Evolutionary conservation across 2,113 vertebrate species (phyloP), one percentile per base, ranked within the genome.

Genomic region (Myotis yumanensis): DNA sequence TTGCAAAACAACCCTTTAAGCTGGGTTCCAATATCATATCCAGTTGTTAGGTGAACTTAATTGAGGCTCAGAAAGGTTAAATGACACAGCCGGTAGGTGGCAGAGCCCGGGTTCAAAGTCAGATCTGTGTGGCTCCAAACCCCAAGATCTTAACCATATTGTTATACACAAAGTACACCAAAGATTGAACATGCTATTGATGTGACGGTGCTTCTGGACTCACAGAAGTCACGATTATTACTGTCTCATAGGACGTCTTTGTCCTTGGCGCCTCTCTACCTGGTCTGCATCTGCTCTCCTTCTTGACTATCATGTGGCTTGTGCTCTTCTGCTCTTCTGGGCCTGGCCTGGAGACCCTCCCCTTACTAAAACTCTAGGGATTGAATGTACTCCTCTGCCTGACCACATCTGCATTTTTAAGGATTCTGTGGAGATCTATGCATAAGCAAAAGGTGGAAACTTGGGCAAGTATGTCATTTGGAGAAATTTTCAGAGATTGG

Each of bases 131-230:
- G 30, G 57, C 46, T 68, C 59, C 54, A 48, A 52, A 46, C 28
- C 23, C n/a, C 66, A 37, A 15, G 8, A 18, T 30, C 73, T 83
- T 68, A 46, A 35, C 52, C 46, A 25, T 2, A 0, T 30, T 25
- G 35, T 73, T 28, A 1, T 3, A 23, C 7, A 40, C n/a, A 48
- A n/a, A 93, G 86, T 64, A n/a, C 9, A 59, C 32, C 5, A 10
- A 37, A 22, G 75, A n/a, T 54, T 20, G 4, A 37, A 16, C 1
- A 22, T 2, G 64, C 35, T 1, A 0, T 4, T 23, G 0, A 0
- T 4, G 37, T 30, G 51, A 69, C 76, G 66, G 20, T 1, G 30
- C 72, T 88, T 43, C 85, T 20, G 18, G 22, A 72, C 46, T 71
- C 90, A 40, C 23, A 1, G 6, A 14, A 16, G 23, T 51, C 86